phyloP scores from a whole-genome alignment of 2,888 invertebrate genomes.

The Molorchus minor region DNA sequence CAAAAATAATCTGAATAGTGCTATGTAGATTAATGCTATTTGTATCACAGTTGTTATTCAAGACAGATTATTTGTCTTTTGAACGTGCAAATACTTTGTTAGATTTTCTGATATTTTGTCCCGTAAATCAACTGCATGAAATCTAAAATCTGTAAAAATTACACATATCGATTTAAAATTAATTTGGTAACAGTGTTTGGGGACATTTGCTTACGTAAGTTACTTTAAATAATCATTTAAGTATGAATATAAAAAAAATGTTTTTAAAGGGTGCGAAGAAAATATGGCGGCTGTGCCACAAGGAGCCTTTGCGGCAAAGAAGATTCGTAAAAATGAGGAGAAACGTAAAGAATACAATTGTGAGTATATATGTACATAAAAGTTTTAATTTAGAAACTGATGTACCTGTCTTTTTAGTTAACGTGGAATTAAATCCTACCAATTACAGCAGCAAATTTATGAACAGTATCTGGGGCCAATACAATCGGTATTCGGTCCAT shows the following conservation, averaged over 20 bases:
- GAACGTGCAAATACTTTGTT: neutral
- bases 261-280: conserved; percentile 3
- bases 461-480: conserved; percentile 92
- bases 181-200: neutral
- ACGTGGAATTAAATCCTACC: conserved; percentile 74
- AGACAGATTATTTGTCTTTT: neutral
- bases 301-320: conserved; percentile 76
- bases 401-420: conserved; percentile 54
- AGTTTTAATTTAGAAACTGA: no score
- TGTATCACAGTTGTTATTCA: neutral
- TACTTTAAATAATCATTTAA: neutral
- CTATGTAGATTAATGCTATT: neutral
- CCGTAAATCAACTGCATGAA: conserved; percentile 8
- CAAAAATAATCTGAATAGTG: neutral
- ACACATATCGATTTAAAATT: neutral
- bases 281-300: conserved; percentile 80
- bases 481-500: conserved; percentile 88
- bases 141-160: neutral
- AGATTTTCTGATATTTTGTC: conserved; percentile 2
- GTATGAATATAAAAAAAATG: neutral
- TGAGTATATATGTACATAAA: conserved; percentile 21
- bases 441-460: conserved; percentile 88
- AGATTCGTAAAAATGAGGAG: conserved; percentile 72
- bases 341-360: conserved; percentile 65
- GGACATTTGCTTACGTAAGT: conserved; percentile 13